Evolutionary conservation across 2,888 invertebrate species (phyloP).

Genomic region (Leucophora obtusa): DNA sequence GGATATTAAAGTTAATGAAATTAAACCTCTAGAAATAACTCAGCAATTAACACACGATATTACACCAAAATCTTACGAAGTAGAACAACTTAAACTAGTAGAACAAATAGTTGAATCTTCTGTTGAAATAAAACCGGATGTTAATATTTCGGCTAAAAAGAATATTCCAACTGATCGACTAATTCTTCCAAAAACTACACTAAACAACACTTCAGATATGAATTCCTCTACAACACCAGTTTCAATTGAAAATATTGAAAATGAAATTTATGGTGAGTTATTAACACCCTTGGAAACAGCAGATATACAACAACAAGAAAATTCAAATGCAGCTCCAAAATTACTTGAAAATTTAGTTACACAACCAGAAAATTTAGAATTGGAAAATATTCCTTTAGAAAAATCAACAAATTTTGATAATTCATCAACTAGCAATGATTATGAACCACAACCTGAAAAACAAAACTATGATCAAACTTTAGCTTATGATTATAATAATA

Average conservation of each 20-base stretch:
- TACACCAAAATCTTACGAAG: not conserved
- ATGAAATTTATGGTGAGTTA: conserved; percentile 77
- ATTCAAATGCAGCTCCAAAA: conserved; percentile 57
- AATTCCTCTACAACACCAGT: conserved; percentile 64
- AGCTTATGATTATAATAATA: conserved; percentile 64
- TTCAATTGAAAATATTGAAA: conserved; percentile 78
- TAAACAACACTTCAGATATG: not conserved
- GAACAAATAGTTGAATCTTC: not conserved
- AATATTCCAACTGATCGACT: not conserved
- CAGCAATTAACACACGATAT: not conserved
- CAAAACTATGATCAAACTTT: conserved; percentile 64
- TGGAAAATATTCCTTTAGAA: conserved; percentile 30
- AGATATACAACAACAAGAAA: conserved; percentile 3
- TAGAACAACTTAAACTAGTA: not conserved
- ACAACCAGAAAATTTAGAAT: conserved; percentile 34
- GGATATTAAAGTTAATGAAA: not conserved
- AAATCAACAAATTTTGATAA: conserved; percentile 25
- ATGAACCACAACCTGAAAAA: not conserved
- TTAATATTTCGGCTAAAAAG: not conserved
- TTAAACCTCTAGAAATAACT: conserved; percentile 1
- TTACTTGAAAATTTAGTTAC: conserved; percentile 70
- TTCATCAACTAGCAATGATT: conserved; percentile 15
- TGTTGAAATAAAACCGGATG: not conserved
- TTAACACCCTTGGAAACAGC: conserved; percentile 64
- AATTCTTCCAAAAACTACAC: not conserved